Conservation (phyloP, 1,140 invertebrate genomes). For the Stratiolaelaps scimitus region DNA sequence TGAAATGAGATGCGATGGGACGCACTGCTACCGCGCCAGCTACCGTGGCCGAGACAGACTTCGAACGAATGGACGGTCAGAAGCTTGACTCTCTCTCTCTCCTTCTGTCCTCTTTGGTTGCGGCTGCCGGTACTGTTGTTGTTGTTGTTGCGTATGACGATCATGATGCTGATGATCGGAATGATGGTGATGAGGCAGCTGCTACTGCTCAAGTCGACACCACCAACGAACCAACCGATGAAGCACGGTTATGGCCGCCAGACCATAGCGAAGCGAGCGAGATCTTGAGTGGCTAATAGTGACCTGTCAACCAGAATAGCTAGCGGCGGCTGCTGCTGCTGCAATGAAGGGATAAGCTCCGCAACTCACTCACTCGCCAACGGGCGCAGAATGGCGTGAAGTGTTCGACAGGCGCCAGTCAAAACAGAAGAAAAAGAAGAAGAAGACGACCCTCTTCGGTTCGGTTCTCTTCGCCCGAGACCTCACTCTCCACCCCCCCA, state of each 20-base stretch:
- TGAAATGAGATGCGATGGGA: no score
- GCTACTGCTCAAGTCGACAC: no score
- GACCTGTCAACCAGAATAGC: conserved; percentile 1
- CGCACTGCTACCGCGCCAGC: no score
- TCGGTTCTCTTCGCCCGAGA: conserved; percentile 4
- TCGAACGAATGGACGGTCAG: background rate
- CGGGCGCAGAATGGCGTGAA: no score
- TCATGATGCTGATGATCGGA: no score
- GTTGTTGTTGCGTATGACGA: no score
- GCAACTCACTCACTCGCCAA: no score
- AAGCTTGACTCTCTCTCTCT: background rate
- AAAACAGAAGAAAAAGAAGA: conserved; percentile 20
- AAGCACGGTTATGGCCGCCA: no score
- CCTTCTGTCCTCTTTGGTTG: background rate
- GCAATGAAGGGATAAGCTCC: background rate
- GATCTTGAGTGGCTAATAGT: conserved; percentile 13
- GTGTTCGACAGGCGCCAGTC: conserved; percentile 25
- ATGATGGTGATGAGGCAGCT: no score
- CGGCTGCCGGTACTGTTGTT: background rate
- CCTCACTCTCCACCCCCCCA: background rate
- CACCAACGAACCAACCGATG: no score
- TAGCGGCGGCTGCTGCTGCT: background rate
- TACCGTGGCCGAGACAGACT: no score
- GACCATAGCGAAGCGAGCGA: no score
- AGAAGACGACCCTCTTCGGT: background rate